Conservation (phyloP, 2,888 invertebrate genomes). For the Aphelenchoides bicaudatus region DNA sequence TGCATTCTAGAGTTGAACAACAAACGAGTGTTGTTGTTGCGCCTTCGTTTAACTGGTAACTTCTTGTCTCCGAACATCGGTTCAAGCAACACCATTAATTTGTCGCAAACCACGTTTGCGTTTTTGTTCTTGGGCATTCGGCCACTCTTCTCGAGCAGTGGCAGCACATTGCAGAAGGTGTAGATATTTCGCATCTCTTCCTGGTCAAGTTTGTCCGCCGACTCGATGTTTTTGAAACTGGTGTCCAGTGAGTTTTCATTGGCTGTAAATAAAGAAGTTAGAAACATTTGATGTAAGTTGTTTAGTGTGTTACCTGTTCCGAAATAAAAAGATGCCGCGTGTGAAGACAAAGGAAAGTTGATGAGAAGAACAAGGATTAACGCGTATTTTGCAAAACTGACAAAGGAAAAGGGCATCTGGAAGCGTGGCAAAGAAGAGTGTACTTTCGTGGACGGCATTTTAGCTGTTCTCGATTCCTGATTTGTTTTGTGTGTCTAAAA, state of each 20-base stretch:
- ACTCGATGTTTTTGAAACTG: conserved; percentile 7
- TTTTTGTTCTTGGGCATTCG: conserved; percentile 14
- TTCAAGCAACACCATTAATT: conserved; percentile 24
- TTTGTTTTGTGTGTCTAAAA: too few relatives aligned
- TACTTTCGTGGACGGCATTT: too few relatives aligned
- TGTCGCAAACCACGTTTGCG: conserved; percentile 21
- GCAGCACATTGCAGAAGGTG: conserved; percentile 24
- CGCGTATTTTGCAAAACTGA: too few relatives aligned
- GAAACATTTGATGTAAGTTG: too few relatives aligned
- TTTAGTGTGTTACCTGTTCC: too few relatives aligned
- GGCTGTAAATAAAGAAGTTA: not conserved
- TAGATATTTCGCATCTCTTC: conserved; percentile 17
- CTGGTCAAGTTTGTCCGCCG: not conserved
- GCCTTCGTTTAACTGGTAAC: conserved; percentile 6
- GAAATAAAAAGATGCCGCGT: conserved; percentile 6
- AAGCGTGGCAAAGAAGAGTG: too few relatives aligned
- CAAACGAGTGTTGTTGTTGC: too few relatives aligned
- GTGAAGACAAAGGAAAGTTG: not conserved
- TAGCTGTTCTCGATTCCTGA: too few relatives aligned
- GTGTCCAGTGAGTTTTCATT: conserved; percentile 3
- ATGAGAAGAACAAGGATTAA: not conserved
- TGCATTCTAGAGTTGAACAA: too few relatives aligned
- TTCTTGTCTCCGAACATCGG: conserved; percentile 25
- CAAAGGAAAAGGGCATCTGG: too few relatives aligned
- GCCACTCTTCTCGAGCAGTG: conserved; percentile 17